Base-by-base conservation (phyloP, 2,113 vertebrate genomes). In the Pachycephala philippinensis region DNA sequence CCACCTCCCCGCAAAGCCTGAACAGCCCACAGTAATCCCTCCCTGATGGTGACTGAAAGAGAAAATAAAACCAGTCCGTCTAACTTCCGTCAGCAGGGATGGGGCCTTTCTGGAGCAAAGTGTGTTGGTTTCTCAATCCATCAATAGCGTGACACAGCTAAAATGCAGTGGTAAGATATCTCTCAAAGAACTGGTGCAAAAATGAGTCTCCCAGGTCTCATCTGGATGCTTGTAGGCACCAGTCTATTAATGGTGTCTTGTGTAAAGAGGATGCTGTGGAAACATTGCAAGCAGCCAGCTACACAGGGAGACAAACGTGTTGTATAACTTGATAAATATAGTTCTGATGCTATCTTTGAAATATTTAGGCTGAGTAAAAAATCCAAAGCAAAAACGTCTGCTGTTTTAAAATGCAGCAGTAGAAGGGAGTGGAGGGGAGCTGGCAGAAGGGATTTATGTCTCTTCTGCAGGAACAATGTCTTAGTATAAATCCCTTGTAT, bases 341-440 rank as follows among this genome's bases (percentile, higher is more conserved):
- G 44, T 83, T 93, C 81, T 95, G 92, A 77, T 93, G 80, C 89
- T 97, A 85, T 93, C 87, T 94, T 93, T 83, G 75, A 95, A 95
- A 90, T 97, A 97, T 92, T 97, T 95, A 85, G 91, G 71, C 94
- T 93, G 89, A 78, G 57, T 60, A 57, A 80, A 93, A 76, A 84
- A 96, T 27, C 52, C 28, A 50, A 88, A 84, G 81, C 61, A 91
- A 85, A 89, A 90, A 76, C 4, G 33, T 88, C 52, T 96, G 77
- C 59, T 85, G 78, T 76, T 86, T 71, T 56, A 89, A 93, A 94
- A 76, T 5, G 20, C 47, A 70, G 72, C 54, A 31, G 49, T 94
- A 64, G 40, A 64, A 52, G 15, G 3, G 12, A 64, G 61, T 47
- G 68, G 78, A 88, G 27, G 47, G 21, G 35, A 95, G 54, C n/a